Base-by-base conservation (phyloP, 2,113 vertebrate genomes). In the Scortum barcoo region DNA sequence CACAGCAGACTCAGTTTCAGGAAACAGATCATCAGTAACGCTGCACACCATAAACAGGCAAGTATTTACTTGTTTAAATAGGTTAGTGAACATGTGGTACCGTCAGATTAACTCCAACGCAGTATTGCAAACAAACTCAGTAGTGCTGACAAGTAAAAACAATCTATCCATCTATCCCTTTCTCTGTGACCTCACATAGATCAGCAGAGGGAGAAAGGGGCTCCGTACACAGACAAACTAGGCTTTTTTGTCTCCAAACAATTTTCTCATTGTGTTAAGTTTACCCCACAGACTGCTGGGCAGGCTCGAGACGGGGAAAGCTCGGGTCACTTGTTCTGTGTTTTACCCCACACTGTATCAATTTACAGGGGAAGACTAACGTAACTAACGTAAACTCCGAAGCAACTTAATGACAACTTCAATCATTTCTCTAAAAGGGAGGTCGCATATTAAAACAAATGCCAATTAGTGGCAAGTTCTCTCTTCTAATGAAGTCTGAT, bases 241-340 rank as follows among this genome's bases (percentile, higher is more conserved):
- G 72, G 73, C 91, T 79, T 84, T 88, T 91, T 84, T 88, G 83
- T 88, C 82, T 75, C 77, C 40, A 72, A 92, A 94, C 93, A 93
- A 90, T 89, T 91, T 92, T 85, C 87, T 93, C 92, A 88, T 93
- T 94, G 93, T 94, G 58, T 86, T 30, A 51, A 28, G 70, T 89
- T 80, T n/a, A 58, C 80, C n/a, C 80, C 58, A 66, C 85, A 79
- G 76, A 50, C 72, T 78, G 87, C 83, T 50, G 84, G 76, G 81
- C 61, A 36, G 63, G 76, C 76, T 20, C 12, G 79, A 76, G 81
- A 78, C 0, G 16, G 60, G 74, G 77, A 88, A 76, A 17, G 87
- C 74, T 65, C 57, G 9, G 36, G 56, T 57, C 68, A 54, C 30
- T 56, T 48, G 7, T 66, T 84, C 44, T 48, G 30, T 62, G 42